Evolutionary conservation across 2,888 invertebrate genomes (phyloP).

Genomic region (Nymphalis c-album): DNA sequence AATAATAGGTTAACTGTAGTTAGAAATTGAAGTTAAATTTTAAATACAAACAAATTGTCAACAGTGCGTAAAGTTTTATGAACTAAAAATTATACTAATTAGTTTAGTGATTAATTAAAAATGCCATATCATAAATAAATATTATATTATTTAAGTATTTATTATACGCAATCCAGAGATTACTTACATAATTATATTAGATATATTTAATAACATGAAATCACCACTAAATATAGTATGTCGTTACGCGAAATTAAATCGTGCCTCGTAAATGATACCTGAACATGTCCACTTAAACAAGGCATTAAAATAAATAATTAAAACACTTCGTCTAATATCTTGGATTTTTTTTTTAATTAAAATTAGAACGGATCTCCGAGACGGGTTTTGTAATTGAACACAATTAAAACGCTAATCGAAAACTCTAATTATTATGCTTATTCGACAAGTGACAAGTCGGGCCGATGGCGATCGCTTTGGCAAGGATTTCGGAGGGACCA

Average conservation of each 20-base stretch:
- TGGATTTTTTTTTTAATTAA: conserved; percentile 22
- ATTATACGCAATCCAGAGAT: not conserved
- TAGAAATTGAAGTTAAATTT: conserved; percentile 15
- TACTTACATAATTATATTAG: too few relatives aligned
- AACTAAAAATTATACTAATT: conserved; percentile 24
- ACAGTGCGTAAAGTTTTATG: conserved; percentile 17
- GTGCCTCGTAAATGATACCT: not conserved
- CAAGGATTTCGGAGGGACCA: conserved; percentile 77
- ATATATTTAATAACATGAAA: not conserved
- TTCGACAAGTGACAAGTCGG: conserved; percentile 80
- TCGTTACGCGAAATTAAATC: not conserved
- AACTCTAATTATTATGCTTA: conserved; percentile 79
- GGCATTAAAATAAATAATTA: conserved; percentile 6
- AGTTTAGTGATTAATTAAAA: conserved; percentile 32
- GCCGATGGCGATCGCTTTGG: conserved; percentile 78
- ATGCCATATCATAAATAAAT: conserved; percentile 15
- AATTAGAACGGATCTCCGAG: conserved; percentile 27
- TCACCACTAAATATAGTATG: not conserved
- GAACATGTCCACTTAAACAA: not conserved
- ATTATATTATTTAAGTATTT: conserved; percentile 24
- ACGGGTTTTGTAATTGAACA: conserved; percentile 40
- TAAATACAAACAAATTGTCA: conserved; percentile 21
- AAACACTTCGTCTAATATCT: conserved; percentile 14
- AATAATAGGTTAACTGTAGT: not conserved
- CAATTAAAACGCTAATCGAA: conserved; percentile 68